A percentile compares a stretch with the other conserved stretches of the same genome.
Evolutionary conservation across 1,140 invertebrate species (phyloP).

Genomic region (Ceratitis capitata): DNA sequence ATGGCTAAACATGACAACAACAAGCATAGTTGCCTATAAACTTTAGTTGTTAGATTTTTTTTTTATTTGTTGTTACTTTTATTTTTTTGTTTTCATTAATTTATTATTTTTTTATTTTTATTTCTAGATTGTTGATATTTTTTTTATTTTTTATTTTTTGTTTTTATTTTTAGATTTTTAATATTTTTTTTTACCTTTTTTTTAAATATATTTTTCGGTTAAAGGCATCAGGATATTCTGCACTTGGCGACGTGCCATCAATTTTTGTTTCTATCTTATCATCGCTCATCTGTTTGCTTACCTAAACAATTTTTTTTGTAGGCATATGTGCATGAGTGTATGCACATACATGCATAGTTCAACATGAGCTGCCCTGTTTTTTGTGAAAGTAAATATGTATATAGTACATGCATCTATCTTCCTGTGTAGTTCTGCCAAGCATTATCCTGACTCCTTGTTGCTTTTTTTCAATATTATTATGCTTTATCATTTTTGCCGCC

Average conservation of each 20-base stretch:
- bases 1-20: too few relatives aligned
- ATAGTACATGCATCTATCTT: not conserved
- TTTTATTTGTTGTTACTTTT: not conserved
- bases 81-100: not conserved
- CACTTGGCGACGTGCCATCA: constrained; percentile 34
- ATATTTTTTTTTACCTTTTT: not conserved
- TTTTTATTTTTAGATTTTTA: not conserved
- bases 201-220: not conserved
- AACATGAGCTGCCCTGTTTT: not conserved
- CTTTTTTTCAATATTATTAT: not conserved
- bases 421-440: not conserved
- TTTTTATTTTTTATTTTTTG: not conserved
- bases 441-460: not conserved
- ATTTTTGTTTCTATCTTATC: constrained; percentile 36
- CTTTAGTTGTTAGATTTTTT: not conserved
- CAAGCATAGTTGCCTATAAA: not conserved
- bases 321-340: not conserved
- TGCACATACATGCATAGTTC: not conserved
- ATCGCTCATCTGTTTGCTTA: not conserved
- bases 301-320: not conserved
- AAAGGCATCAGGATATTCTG: not conserved
- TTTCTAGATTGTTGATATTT: not conserved
- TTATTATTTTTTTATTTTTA: too few relatives aligned
- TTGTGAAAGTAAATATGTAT: not conserved
- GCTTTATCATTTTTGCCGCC: not conserved